Percentiles rank a stretch among this genome's conserved stretches.
phyloP scores from a whole-genome alignment of 2,113 vertebrate genomes.

The Lota lota region DNA sequence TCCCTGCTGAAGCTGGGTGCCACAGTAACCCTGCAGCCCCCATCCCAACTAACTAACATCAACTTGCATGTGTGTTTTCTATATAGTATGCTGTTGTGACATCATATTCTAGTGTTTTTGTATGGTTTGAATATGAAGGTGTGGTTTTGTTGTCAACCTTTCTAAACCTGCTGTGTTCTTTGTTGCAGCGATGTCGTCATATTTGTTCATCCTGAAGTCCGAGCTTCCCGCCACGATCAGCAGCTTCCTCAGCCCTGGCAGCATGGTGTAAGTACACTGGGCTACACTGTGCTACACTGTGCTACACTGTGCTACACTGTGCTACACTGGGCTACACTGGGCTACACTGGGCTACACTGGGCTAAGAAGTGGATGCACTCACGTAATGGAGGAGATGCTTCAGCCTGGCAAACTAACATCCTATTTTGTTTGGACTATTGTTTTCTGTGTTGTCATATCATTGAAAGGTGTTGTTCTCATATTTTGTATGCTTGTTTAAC shows the following conservation, averaged over 20 bases:
- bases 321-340: too few species aligned
- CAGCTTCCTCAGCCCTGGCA: conserved; percentile 73
- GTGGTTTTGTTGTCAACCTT: background rate
- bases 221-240: conserved; percentile 88
- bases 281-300: too few species aligned
- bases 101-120: background rate
- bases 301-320: too few species aligned
- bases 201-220: conserved; percentile 91
- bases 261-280: conserved; percentile 75
- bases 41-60: background rate
- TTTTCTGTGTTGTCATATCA: too few species aligned
- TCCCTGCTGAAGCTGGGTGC: conserved; percentile 54
- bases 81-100: background rate
- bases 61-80: background rate
- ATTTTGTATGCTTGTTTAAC: too few species aligned
- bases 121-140: background rate
- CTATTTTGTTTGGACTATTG: too few species aligned
- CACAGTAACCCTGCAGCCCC: background rate
- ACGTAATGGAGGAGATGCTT: too few species aligned
- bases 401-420: too few species aligned
- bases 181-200: conserved; percentile 90
- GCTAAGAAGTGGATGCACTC: too few species aligned
- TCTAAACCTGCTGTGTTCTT: conserved; percentile 21
- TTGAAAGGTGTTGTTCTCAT: too few species aligned
- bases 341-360: too few species aligned